Evolutionary conservation across 2,888 invertebrate species (phyloP), one percentile per base, ranked within the genome.

Genomic region (Lithophane socia): DNA sequence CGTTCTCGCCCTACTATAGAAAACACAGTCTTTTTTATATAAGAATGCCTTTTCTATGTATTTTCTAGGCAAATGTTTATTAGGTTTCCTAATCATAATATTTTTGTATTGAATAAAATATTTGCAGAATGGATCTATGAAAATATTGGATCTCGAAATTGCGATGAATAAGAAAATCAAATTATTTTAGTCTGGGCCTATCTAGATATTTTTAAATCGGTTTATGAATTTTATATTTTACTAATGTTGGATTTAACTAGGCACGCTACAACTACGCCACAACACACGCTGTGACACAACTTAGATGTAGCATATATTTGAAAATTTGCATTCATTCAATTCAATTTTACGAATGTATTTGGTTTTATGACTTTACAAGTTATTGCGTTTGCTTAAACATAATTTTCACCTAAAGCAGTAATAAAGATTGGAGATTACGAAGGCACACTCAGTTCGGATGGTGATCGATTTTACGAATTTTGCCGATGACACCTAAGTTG

Each of bases 1-100:
- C 84, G 86, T 84, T 58, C 37, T 54, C 2, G 5, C 42, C 29
- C 37, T 73, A 16, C 70, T 72, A 82, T 67, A 71, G 71, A 73
- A 73, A 82, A 82, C 71, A 67, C 9, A 9, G n/a, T n/a, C 44
- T 71, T 71, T 76, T 84, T 63, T 73, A 73, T 61, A 72, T 44
- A 60, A 82, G n/a, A 67, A 56, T 37, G 47, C 56, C 37, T 70
- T 60, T 78, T 73, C 78, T 72, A 82, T 70, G 13, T 66, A 82
- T 82, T 83, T 77, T 83, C 54, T 82, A 82, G 82, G 86, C 72
- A 82, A 82, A 78, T 70, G 21, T 82, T 86, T 84, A 78, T 86
- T 82, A 75, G 66, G 66, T 75, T 83, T 67, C 29, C 66, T 86
- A 75, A 86, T 78, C 78, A 83, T 75, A 86, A 83, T 75, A 86